A percentile compares a stretch with the other conserved stretches of the same genome.
phyloP scores from a whole-genome alignment of 2,113 vertebrate species.

The Todiramphus saurophagus region DNA sequence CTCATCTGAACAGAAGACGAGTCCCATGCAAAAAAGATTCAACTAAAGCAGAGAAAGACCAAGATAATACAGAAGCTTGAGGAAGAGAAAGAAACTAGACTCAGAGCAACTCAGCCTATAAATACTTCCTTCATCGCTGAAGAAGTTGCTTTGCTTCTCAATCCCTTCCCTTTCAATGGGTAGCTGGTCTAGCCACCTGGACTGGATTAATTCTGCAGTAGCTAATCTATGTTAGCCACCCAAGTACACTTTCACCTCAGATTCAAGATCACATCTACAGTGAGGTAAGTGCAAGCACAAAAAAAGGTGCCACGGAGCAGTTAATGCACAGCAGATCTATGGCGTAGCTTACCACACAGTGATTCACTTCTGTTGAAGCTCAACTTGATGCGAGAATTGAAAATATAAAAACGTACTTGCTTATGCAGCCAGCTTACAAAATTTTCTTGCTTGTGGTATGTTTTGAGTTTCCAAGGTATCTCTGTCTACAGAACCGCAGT shows the following conservation, averaged over 20 bases:
- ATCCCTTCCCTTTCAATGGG: neutral
- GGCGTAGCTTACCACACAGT: rapidly evolving
- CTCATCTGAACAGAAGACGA: neutral
- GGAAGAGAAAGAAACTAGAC: neutral
- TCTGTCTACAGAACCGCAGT: neutral
- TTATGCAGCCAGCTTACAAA: neutral
- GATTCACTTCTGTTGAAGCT: neutral
- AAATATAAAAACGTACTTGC: neutral
- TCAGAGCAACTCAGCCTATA: neutral
- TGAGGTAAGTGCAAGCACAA: neutral
- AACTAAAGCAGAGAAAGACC: neutral
- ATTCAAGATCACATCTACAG: neutral
- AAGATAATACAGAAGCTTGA: neutral
- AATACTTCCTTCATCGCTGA: neutral
- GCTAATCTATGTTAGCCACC: neutral
- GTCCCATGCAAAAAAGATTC: neutral
- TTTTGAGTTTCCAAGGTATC: neutral
- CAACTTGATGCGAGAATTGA: neutral
- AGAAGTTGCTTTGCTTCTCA: neutral
- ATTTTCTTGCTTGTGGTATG: neutral
- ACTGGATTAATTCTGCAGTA: neutral
- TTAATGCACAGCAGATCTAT: neutral
- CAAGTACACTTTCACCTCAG: neutral
- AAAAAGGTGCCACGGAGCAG: neutral
- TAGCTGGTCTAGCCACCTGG: neutral